These are phyloP conservation scores for Poeciliopsis prolifica DNA, from an alignment of 2,113 vertebrate genomes.

Conservation along the genomic window DNA sequence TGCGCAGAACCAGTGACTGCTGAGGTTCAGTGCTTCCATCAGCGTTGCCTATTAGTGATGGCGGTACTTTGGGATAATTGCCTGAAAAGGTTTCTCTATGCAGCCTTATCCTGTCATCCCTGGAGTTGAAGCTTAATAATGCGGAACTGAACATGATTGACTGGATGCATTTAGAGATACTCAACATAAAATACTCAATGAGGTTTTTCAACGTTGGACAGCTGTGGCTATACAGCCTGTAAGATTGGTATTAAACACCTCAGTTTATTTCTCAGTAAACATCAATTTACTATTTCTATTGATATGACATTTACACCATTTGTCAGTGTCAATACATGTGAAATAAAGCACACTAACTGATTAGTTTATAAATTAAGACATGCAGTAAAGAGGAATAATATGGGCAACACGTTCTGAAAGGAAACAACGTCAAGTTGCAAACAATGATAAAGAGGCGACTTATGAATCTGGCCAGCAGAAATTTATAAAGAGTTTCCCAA, in stretches of 20 bases:
- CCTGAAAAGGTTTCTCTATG: not conserved
- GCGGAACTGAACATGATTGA: not conserved
- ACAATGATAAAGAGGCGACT: too few species aligned
- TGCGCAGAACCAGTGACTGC: not conserved
- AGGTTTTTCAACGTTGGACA: not conserved
- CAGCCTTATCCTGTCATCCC: not conserved
- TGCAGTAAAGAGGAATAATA: not conserved
- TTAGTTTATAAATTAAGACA: not conserved
- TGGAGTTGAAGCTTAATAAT: not conserved
- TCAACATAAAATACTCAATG: not conserved
- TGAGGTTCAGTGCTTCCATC: conserved; percentile 1
- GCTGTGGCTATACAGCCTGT: not conserved
- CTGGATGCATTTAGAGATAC: not conserved
- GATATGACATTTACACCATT: not conserved
- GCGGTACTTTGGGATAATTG: conserved; percentile 12
- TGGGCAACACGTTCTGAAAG: too few species aligned
- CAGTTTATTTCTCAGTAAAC: not conserved
- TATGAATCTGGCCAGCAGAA: too few species aligned
- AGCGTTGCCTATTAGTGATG: conserved; percentile 6
- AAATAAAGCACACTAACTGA: not conserved
- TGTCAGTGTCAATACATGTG: not conserved
- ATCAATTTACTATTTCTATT: not conserved
- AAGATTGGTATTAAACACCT: not conserved
- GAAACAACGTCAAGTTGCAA: not conserved
- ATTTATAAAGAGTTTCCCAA: too few species aligned